Evolutionary conservation across 2,888 invertebrate species (phyloP), one percentile per base, ranked within the genome.

Genomic region (Eucriotettix oculatus): DNA sequence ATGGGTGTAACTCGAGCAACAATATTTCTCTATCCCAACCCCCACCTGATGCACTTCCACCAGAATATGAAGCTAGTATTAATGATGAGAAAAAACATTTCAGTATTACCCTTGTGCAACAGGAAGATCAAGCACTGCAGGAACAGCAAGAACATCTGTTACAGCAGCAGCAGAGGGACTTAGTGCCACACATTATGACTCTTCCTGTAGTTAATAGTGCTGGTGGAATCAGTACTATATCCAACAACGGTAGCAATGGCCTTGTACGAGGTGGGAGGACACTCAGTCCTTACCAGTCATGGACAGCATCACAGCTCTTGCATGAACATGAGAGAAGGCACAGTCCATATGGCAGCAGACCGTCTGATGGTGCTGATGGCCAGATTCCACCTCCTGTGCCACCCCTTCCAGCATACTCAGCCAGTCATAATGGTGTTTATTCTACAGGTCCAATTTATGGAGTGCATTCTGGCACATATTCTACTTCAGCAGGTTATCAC

Each of bases 301-400:
- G 82, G 81, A 79, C 78, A 41, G 81, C 81, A 2, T 78, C 79
- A 7, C 80, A 82, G 65, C 70, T 82, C 12, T 69, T 82, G 1
- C 78, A 78, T 64, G 79, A 80, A 66, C 80, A 81, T 66, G 80
- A 81, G 67, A 70, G 78, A 56, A 70, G 80, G 40, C 76, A 76
- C 63, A 79, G 78, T 65, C 79, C 79, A 0, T 69, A 74, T 66
- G 70, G 69, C 14, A 58, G 44, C 10, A 53, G 54, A 3, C 56
- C 52, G 9, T 57, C 56, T 11, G 60, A 60, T 12, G 57, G n/a
- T 11, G 41, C 41, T 52, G 55, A 58, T 16, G 43, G 56, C 5
- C 63, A 61, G 16, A 17, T 69, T 11, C 73, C 76, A 1, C 79
- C 79, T 10, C 79, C 78, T 1, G 77, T 79, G 10, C 79, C 79